Evolutionary conservation across 1,140 invertebrate genomes (phyloP).

Genomic region (Cephus cinctus): DNA sequence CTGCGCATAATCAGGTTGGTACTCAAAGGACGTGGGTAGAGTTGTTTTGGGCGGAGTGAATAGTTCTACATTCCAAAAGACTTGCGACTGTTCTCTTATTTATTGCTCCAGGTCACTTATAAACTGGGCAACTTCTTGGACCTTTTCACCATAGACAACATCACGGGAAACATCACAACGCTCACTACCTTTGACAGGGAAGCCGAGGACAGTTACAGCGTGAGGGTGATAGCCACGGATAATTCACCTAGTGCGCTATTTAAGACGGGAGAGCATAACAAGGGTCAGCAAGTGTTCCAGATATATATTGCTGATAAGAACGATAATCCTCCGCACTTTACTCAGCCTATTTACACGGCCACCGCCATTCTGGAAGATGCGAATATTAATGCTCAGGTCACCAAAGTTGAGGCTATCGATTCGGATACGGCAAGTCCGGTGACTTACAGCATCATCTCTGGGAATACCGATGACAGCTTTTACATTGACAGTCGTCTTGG

Average conservation of each 20-base stretch:
- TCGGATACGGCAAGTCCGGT: constrained; percentile 80
- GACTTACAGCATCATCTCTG: constrained; percentile 74
- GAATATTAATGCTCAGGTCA: constrained; percentile 76
- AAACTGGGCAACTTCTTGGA: constrained; percentile 69
- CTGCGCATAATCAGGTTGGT: constrained; percentile 76
- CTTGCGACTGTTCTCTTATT: no score
- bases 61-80: no score
- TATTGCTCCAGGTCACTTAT: constrained; percentile 66
- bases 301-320: constrained; percentile 91
- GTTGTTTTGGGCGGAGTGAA: no score
- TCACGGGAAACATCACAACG: constrained; percentile 85
- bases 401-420: constrained; percentile 79
- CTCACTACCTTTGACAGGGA: constrained; percentile 78
- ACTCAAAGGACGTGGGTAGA: no score
- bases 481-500: constrained; percentile 76
- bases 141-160: constrained; percentile 73
- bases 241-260: constrained; percentile 79
- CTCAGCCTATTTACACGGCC: constrained; percentile 69
- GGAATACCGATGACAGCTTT: constrained; percentile 77
- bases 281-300: constrained; percentile 73
- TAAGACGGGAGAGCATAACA: constrained; percentile 66
- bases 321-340: constrained; percentile 83
- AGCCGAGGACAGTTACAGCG: constrained; percentile 73
- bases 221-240: constrained; percentile 82
- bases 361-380: constrained; percentile 79